These are phyloP conservation scores for Pavo muticus DNA, from an alignment of 2,113 vertebrate genomes.

Conservation along the genomic window DNA sequence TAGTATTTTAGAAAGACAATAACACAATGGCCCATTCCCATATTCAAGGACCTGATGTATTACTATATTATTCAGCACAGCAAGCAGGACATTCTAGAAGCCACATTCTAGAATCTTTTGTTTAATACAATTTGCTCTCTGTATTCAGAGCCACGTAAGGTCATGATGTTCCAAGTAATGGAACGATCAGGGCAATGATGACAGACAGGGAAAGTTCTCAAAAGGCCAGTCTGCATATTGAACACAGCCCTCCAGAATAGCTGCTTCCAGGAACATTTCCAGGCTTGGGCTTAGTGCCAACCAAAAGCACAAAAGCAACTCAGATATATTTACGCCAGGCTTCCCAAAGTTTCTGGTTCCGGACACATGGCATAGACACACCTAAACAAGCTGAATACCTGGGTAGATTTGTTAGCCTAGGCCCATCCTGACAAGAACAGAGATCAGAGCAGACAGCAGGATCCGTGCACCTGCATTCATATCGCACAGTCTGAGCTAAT, in stretches of 20 bases:
- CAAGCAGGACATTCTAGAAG: background rate
- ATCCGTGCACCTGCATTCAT: background rate
- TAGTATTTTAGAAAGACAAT: background rate
- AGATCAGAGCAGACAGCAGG: background rate
- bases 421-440: background rate
- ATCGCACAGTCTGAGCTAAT: background rate
- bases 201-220: background rate
- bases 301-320: background rate
- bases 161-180: background rate
- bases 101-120: background rate
- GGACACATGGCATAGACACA: background rate
- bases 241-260: rapidly evolving
- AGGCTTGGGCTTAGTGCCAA: background rate
- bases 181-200: background rate
- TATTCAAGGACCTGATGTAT: background rate
- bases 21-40: background rate
- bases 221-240: background rate
- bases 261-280: background rate
- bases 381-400: background rate
- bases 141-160: background rate
- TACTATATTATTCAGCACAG: background rate
- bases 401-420: background rate
- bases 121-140: background rate
- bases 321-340: background rate
- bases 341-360: background rate